Evolutionary conservation across 2,113 vertebrate species (phyloP), one percentile per base, ranked within the genome.

Genomic region (Acrocephalus kingi): DNA sequence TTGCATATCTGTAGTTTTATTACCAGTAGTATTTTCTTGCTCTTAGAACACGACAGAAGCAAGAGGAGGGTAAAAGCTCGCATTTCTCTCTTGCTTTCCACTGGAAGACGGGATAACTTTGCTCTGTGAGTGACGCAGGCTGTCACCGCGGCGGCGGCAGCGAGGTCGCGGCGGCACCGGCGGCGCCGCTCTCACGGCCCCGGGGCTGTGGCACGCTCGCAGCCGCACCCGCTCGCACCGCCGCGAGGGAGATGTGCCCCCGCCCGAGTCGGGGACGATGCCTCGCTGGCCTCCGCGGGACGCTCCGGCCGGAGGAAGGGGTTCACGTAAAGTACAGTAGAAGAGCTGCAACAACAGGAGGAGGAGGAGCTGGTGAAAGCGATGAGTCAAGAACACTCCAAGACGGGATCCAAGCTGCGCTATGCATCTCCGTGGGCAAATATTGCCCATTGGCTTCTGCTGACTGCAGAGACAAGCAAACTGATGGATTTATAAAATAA

Each of bases 391-490:
- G 92, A 96, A 91, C 62, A 25, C 91, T 90, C 82, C 17, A 39
- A 76, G 22, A 92, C 92, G 87, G 94, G 94, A 96, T 97, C 96
- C 46, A 79, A 97, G 97, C 89, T 93, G 95, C 27, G 43, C 92
- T 93, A 79, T 39, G 62, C 94, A 93, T 97, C 97, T 97, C 97
- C 91, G 96, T 56, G 97, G 98, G 97, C 98, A 99, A 99, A 99
- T 98, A 98, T 99, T 99, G 98, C 98, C 98, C 98, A 98, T 97
- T 98, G 97, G 96, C 97, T 98, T 98, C 98, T 98, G 98, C 98
- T 98, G 96, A 98, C 96, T 97, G 97, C 97, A 98, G 98, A 98
- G 96, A 97, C 97, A 96, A 98, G 97, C 96, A 14, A 98, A 98
- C 95, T 96, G 97, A 97, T 98, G 97, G 97, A 97, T 96, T 97